These are phyloP conservation scores for Minunthozetes semirufus DNA, from an alignment of 2,888 invertebrate species.

Conservation along the genomic window DNA sequence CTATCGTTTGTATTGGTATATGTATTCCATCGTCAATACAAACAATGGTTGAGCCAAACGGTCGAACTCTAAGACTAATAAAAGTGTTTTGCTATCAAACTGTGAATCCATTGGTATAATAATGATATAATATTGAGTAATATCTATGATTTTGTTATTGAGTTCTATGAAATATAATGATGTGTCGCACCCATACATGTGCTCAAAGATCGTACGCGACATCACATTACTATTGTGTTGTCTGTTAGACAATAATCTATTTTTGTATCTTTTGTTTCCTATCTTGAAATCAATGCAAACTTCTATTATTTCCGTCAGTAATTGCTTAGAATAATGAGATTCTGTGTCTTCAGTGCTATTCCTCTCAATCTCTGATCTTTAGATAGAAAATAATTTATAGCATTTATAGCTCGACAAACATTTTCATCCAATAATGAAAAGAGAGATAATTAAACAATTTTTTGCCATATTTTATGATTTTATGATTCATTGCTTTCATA, in stretches of 20 bases:
- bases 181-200: background rate
- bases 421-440: too few species aligned
- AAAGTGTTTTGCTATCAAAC: background rate
- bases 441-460: too few species aligned
- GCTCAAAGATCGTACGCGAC: background rate
- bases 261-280: background rate
- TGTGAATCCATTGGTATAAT: background rate
- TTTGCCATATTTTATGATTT: too few species aligned
- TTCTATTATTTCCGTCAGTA: background rate
- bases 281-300: background rate
- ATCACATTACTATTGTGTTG: background rate
- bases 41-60: background rate
- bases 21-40: background rate
- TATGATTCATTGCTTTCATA: too few species aligned
- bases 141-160: background rate
- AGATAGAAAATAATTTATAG: too few species aligned
- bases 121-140: background rate
- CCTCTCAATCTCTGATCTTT: too few species aligned
- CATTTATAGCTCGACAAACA: too few species aligned
- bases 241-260: background rate
- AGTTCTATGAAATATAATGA: background rate
- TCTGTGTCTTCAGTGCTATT: too few species aligned
- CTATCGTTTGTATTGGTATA: background rate
- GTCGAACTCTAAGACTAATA: background rate
- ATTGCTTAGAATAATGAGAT: background rate